These are phyloP conservation scores for Eumerus sabulonum DNA, from an alignment of 2,888 invertebrate genomes.

Conservation along the genomic window DNA sequence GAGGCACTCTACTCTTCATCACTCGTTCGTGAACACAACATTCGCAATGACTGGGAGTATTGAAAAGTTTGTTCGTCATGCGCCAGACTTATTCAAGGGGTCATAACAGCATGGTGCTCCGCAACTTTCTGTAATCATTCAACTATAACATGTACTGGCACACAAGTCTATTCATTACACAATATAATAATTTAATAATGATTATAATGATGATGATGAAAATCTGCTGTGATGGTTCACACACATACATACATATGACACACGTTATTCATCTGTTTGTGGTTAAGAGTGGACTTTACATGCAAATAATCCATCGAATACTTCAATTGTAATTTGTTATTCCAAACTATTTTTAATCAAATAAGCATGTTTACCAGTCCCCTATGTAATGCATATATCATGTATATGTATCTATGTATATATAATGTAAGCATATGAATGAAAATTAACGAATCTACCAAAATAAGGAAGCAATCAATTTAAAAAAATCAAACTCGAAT, in stretches of 20 bases:
- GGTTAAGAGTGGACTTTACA: too few species aligned
- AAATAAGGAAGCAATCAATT: constrained; percentile 79
- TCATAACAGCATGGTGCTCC: constrained; percentile 24
- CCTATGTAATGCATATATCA: too few species aligned
- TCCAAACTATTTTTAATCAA: neutral
- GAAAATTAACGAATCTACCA: constrained; percentile 42
- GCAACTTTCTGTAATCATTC: constrained; percentile 60
- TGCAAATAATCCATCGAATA: too few species aligned
- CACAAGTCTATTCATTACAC: constrained; percentile 50
- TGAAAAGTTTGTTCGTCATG: constrained; percentile 33
- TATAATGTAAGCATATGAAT: neutral
- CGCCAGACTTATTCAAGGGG: constrained; percentile 33
- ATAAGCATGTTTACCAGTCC: neutral
- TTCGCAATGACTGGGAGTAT: constrained; percentile 38
- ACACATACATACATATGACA: constrained; percentile 15
- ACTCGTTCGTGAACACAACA: neutral
- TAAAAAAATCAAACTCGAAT: constrained; percentile 78
- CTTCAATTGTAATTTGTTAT: too few species aligned
- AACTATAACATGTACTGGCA: constrained; percentile 55
- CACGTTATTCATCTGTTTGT: neutral
- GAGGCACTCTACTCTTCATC: constrained; percentile 37
- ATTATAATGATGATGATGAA: constrained; percentile 24
- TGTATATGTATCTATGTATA: too few species aligned
- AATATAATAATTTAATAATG: constrained; percentile 49
- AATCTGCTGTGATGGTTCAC: constrained; percentile 15